These are phyloP conservation scores for Epinephelus cyanopodus DNA, from an alignment of 2,113 vertebrate genomes.

Conservation along the genomic window DNA sequence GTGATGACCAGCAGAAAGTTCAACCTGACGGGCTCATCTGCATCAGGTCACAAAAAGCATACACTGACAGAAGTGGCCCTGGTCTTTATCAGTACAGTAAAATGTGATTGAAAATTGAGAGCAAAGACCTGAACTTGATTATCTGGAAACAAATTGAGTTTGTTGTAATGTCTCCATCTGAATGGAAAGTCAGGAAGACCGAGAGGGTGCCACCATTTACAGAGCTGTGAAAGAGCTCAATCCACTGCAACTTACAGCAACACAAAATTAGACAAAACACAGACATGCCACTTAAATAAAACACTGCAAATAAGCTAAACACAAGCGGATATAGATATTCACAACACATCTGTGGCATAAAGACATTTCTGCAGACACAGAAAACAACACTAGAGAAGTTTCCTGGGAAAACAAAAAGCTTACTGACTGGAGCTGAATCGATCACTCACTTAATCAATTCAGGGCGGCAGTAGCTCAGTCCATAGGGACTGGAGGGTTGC, in stretches of 20 bases:
- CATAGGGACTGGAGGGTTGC: too few relatives aligned
- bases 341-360: neutral
- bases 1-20: neutral
- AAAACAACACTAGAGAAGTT: neutral
- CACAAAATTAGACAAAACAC: neutral
- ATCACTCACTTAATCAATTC: neutral
- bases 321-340: neutral
- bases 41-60: neutral
- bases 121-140: neutral
- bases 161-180: neutral
- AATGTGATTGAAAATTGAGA: neutral
- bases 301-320: neutral
- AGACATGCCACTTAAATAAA: too few relatives aligned
- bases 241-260: too few relatives aligned
- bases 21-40: neutral
- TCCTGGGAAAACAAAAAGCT: too few relatives aligned
- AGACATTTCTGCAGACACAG: neutral
- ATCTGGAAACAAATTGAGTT: neutral
- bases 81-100: neutral
- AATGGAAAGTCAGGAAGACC: neutral
- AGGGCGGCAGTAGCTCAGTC: too few relatives aligned
- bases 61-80: neutral
- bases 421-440: too few relatives aligned
- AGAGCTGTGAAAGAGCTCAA: neutral
- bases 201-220: neutral